These are phyloP conservation scores for Aelia acuminata DNA, from an alignment of 2,888 invertebrate species.

Conservation along the genomic window DNA sequence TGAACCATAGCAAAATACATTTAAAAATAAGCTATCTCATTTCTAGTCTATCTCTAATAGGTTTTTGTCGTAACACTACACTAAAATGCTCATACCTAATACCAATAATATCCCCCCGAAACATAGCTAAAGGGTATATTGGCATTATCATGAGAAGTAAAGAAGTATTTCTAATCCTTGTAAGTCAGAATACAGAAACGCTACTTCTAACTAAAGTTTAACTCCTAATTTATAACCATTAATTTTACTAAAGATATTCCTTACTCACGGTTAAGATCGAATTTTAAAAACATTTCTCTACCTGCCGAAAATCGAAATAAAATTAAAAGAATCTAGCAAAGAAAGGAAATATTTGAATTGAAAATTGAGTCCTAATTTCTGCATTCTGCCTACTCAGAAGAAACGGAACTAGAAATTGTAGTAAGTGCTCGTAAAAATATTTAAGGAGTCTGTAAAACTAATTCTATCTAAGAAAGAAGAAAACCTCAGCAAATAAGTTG, in stretches of 20 bases:
- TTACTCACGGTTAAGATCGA: background rate
- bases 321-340: conserved; percentile 1
- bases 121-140: conserved; percentile 56
- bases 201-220: background rate
- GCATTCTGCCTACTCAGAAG: conserved; percentile 56
- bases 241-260: background rate
- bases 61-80: conserved; percentile 34
- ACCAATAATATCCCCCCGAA: conserved; percentile 55
- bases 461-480: background rate
- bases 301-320: background rate
- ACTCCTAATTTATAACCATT: background rate
- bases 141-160: conserved; percentile 59
- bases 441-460: conserved; percentile 42
- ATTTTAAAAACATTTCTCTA: conserved; percentile 5
- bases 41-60: conserved; percentile 56
- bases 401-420: background rate
- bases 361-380: conserved; percentile 54
- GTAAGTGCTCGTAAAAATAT: background rate
- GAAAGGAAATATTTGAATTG: conserved; percentile 13
- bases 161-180: conserved; percentile 46
- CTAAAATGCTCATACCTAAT: conserved; percentile 60
- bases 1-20: conserved; percentile 62
- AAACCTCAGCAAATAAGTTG: background rate
- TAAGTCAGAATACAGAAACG: conserved; percentile 61
- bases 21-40: conserved; percentile 59